Evolutionary conservation across 2,113 vertebrate species (phyloP).

Genomic region (Muntiacus reevesi): DNA sequence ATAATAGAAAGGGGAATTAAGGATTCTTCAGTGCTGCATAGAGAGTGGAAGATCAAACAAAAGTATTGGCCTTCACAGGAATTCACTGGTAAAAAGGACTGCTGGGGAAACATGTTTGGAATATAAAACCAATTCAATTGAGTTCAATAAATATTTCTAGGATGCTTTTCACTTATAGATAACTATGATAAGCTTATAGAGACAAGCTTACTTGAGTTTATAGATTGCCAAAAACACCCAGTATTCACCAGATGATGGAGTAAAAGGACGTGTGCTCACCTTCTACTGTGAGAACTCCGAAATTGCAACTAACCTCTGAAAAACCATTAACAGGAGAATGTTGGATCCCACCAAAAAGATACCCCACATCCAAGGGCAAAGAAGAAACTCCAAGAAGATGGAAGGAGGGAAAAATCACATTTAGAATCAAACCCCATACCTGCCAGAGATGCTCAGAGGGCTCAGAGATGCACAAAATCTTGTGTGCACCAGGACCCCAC

Average conservation of each 20-base stretch:
- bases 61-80: background rate
- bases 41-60: background rate
- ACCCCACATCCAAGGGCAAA: background rate
- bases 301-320: background rate
- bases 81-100: background rate
- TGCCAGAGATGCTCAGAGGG: background rate
- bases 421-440: background rate
- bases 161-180: slow-evolving; percentile 11
- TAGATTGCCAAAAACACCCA: slow-evolving; percentile 3
- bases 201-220: background rate
- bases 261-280: background rate
- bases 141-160: slow-evolving; percentile 23
- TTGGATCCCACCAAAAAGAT: background rate
- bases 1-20: background rate
- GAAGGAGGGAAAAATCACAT: background rate
- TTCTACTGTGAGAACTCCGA: background rate
- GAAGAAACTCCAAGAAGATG: background rate
- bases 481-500: background rate
- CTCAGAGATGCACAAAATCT: background rate
- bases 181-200: background rate
- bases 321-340: background rate
- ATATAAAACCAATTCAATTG: slow-evolving; percentile 9
- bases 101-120: background rate
- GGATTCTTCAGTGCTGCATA: background rate
- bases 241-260: background rate